Conservation (phyloP, 2,888 invertebrate species). For the Noctua fimbriata region DNA sequence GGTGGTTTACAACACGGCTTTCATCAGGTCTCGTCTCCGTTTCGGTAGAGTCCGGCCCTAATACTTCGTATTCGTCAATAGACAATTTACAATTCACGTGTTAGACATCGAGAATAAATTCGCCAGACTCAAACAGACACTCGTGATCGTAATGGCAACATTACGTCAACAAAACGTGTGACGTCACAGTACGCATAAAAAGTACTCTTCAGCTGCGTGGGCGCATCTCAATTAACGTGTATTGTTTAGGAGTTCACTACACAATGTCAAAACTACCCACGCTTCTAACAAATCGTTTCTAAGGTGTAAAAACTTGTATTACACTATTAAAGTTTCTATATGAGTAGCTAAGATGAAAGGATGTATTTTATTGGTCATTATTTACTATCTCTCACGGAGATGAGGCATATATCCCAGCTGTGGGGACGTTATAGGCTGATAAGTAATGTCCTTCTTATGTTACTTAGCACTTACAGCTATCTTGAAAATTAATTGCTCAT, state of each 20-base stretch:
- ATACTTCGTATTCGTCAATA: neutral
- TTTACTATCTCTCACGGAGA: neutral
- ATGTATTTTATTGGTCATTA: neutral
- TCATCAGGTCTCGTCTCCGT: too few relatives aligned
- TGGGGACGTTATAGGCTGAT: neutral
- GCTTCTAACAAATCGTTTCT: conserved; percentile 5
- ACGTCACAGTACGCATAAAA: conserved; percentile 38
- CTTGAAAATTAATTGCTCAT: neutral
- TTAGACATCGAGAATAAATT: neutral
- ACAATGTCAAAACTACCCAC: conserved; percentile 37
- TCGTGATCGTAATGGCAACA: neutral
- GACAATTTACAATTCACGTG: neutral
- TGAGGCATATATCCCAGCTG: neutral
- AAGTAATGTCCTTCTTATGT: neutral
- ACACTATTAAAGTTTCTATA: neutral
- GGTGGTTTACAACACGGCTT: too few relatives aligned
- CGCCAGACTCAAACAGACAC: neutral
- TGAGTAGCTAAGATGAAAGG: neutral
- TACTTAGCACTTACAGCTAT: neutral
- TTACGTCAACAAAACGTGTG: conserved; percentile 32
- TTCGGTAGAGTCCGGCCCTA: too few relatives aligned
- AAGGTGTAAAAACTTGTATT: neutral
- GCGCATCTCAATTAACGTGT: conserved; percentile 37
- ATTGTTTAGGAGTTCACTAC: conserved; percentile 22
- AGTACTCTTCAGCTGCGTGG: conserved; percentile 42